Conservation (phyloP, 2,797 vertebrate species). For the Falco cherrug region DNA sequence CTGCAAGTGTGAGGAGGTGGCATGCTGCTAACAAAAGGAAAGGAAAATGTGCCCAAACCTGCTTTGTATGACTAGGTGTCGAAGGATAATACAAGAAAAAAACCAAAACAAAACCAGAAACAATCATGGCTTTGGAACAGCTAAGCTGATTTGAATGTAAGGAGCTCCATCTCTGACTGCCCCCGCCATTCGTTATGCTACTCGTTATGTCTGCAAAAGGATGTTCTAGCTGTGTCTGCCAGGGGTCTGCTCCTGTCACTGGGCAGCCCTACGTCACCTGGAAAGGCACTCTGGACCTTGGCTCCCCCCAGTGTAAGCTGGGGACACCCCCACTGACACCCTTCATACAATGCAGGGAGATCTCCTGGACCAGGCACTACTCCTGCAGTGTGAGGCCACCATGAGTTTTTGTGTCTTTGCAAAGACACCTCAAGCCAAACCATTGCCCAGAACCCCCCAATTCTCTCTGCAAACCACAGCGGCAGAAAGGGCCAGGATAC, state of each 20-base stretch:
- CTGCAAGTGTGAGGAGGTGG: neutral
- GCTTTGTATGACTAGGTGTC: neutral
- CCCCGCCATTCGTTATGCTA: fast-evolving
- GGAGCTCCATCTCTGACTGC: neutral
- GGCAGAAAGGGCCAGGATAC: neutral
- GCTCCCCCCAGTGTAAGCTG: neutral
- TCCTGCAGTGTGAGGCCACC: fast-evolving
- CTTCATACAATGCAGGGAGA: fast-evolving
- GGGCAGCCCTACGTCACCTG: neutral
- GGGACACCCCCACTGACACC: neutral
- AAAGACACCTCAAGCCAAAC: neutral
- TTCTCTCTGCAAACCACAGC: neutral
- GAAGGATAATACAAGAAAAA: neutral
- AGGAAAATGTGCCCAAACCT: neutral
- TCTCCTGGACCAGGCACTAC: neutral
- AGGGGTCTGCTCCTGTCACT: neutral
- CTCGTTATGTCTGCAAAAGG: neutral
- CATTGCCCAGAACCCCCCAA: neutral
- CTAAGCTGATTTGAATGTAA: neutral
- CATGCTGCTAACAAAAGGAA: constrained; percentile 13
- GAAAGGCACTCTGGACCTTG: fast-evolving
- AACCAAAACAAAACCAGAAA: neutral
- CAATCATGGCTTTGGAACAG: constrained; percentile 24
- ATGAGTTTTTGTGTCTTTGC: neutral
- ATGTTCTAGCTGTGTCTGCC: neutral